These are phyloP conservation scores for Ceyx margarethae DNA, from an alignment of 2,113 vertebrate species.

Conservation along the genomic window DNA sequence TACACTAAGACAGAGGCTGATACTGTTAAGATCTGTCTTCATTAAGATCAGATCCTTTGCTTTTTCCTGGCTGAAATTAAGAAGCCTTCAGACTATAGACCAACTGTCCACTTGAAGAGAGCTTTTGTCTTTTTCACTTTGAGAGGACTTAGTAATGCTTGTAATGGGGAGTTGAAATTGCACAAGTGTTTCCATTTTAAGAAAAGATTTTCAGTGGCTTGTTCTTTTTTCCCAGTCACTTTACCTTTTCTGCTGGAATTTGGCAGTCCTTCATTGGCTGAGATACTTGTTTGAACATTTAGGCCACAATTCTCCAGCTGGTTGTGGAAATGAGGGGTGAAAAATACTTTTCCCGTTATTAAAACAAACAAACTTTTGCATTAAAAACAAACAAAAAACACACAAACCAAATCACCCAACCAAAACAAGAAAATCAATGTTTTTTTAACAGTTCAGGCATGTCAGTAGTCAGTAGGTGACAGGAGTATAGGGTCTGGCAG, in stretches of 20 bases:
- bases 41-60: background rate
- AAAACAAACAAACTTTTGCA: background rate
- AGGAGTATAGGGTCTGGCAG: background rate
- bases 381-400: background rate
- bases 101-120: background rate
- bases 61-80: background rate
- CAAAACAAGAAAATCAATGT: too few relatives aligned
- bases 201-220: constrained; percentile 29
- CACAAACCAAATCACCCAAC: too few relatives aligned
- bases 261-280: background rate
- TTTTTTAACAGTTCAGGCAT: background rate
- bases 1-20: background rate
- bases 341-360: constrained; percentile 24
- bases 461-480: background rate
- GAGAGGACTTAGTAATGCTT: background rate
- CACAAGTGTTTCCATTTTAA: constrained; percentile 54
- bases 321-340: background rate
- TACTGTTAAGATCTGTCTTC: background rate
- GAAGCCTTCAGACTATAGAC: background rate
- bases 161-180: background rate
- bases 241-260: constrained; percentile 40
- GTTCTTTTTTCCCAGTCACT: background rate
- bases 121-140: constrained; percentile 14
- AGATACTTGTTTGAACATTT: background rate
- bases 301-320: background rate